Evolutionary conservation across 2,888 invertebrate genomes (phyloP), one percentile per base, ranked within the genome.

Genomic region (Chaitophorus viminalis): DNA sequence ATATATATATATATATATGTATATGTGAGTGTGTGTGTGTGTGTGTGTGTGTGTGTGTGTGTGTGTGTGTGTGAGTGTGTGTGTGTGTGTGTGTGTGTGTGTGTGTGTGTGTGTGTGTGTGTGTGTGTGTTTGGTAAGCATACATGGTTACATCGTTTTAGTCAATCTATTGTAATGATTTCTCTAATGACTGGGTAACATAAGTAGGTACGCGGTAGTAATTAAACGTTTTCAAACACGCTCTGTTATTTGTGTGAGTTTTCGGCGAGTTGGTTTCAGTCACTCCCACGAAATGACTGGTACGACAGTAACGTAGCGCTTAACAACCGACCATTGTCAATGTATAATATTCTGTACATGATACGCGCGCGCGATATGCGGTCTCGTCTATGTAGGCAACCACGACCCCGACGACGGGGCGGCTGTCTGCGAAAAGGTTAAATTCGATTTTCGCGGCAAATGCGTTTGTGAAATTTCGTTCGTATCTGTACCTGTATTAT

Each of bases 181-280:
- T 29, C 68, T 29, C 14, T 68, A 68, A 68, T 25, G 68, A 29
- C n/a, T 29, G 74, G 74, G 17, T 36, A 68, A 52, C 82, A n/a
- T n/a, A 82, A 72, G 70, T 82, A 17, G 52, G 82, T 46, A 14
- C 72, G 31, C 72, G 31, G 46, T n/a, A 8, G 70, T 52, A 82
- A 82, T 72, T 81, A 82, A 72, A 82, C 52, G 72, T 70, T 82
- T 72, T 36, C 1, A 52, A 52, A 72, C 70, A 33, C n/a, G 25
- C 18, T 72, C 52, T 25, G 33, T 29, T 46, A 29, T 52, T 52
- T 70, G 82, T 14, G 46, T 9, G 70, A 82, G 68, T 70, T 79
- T 68, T 39, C 68, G 39, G 68, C n/a, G 36, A 25, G 60, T 60
- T 1, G 60, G 21, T 60, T 60, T 25, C 21, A 25, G 25, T 25